phyloP scores from a whole-genome alignment of 2,888 invertebrate species.

The Stenotaenia linearis region DNA sequence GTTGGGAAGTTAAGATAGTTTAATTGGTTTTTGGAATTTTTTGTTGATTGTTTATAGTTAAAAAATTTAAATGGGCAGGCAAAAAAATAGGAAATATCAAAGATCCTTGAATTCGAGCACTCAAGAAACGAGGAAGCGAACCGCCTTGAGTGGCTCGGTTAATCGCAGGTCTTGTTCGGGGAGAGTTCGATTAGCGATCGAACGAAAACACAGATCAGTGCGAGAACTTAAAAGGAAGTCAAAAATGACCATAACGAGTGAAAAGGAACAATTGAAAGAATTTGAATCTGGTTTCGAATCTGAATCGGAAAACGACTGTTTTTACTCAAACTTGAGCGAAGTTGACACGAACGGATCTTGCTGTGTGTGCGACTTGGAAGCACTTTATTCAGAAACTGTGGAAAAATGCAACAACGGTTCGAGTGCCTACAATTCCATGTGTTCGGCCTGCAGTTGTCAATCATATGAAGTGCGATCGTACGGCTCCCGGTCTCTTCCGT shows the following conservation, averaged over 20 bases:
- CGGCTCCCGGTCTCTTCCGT: background rate
- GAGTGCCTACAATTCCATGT: background rate
- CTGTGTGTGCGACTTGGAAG: background rate
- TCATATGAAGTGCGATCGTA: no score
- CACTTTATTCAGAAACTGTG: background rate
- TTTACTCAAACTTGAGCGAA: background rate
- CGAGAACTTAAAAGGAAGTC: background rate
- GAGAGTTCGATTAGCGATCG: slow-evolving; percentile 34
- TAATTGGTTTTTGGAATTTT: no score
- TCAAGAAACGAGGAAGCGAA: background rate
- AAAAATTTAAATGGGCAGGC: slow-evolving; percentile 29
- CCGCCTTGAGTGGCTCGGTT: background rate
- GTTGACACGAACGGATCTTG: background rate
- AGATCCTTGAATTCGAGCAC: background rate
- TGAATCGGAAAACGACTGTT: background rate
- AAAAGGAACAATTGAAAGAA: background rate
- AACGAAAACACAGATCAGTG: slow-evolving; percentile 28
- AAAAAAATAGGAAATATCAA: slow-evolving; percentile 15
- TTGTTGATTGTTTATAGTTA: background rate
- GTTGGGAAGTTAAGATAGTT: no score
- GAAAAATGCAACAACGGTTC: background rate
- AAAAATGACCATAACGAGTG: background rate
- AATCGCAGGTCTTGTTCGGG: slow-evolving; percentile 34
- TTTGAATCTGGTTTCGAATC: background rate
- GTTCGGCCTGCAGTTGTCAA: background rate